These are phyloP conservation scores for Nemopilema nomurai DNA, from an alignment of 30 jellyfish, hydroid and myxozoan genomes.

Conservation along the genomic window DNA sequence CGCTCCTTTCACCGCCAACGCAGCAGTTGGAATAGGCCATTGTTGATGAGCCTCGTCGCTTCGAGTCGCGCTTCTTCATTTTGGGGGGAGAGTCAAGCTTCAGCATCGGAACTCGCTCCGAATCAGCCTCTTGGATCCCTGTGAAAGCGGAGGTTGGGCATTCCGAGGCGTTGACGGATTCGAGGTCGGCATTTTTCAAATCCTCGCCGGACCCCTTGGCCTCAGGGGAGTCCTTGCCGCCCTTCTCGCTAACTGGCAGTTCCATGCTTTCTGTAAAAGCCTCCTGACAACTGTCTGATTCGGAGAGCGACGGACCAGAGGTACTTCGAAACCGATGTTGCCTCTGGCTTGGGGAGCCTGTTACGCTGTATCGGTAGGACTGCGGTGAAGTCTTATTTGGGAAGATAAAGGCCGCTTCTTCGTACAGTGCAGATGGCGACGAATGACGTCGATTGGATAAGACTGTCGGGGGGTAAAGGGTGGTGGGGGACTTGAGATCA, in stretches of 20 bases:
- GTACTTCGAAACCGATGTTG: slow-evolving; percentile 20
- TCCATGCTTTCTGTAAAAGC: neutral
- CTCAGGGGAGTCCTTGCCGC: neutral
- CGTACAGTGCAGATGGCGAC: slow-evolving; percentile 70
- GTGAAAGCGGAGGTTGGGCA: slow-evolving; percentile 34
- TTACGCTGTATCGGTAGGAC: neutral
- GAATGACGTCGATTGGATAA: slow-evolving; percentile 72
- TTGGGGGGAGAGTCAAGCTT: slow-evolving; percentile 69
- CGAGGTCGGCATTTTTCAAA: neutral
- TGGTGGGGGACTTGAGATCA: slow-evolving; percentile 63
- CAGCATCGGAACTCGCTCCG: slow-evolving; percentile 58
- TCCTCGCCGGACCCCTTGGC: neutral
- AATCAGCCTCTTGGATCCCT: slow-evolving; percentile 14
- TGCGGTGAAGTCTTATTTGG: slow-evolving; percentile 42
- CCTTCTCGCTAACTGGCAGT: neutral
- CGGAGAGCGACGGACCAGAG: slow-evolving; percentile 41
- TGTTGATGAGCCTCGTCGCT: slow-evolving; percentile 26
- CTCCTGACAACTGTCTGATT: neutral
- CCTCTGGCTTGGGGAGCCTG: neutral
- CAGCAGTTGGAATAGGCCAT: neutral
- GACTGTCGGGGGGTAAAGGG: slow-evolving; percentile 64
- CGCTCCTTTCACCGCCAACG: slow-evolving; percentile 2
- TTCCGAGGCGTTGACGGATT: neutral
- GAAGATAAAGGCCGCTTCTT: slow-evolving; percentile 54
- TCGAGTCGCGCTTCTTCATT: slow-evolving; percentile 65